Base-by-base conservation (phyloP, 1,140 invertebrate genomes). In the Nephila pilipes region DNA sequence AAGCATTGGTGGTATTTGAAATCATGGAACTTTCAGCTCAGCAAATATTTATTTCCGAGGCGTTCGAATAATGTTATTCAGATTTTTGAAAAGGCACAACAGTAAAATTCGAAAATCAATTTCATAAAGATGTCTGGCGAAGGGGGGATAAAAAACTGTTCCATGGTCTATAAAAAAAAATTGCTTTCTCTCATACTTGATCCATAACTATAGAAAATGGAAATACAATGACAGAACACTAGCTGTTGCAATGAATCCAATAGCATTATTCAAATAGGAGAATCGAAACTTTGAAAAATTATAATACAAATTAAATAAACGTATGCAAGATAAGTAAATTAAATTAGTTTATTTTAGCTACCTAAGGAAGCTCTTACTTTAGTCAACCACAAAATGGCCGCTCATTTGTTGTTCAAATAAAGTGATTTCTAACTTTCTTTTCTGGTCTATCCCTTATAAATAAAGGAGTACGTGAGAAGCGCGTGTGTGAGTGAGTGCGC, bases 21-120 rank as follows among this genome's bases (percentile, higher is more conserved):
- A 36, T 75, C 29, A 20, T 25, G 32, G 32, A 14, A 75, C 29
- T 36, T 36, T 75, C 32, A 75, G 29, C 69, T 75, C 69, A 36
- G 69, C 69, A 36, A 75, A 75, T 75, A 75, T 75, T 75, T 75
- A 75, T 75, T 75, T 75, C 69, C 29, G 29, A 8, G 65, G 5
- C 69, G 29, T 32, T 36, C 69, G 29, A 36, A 75, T 75, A 75
- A 75, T 75, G 12, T 46, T 75, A 75, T 32, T 75, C 69, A 32
- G 32, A 75, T 12, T 75, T 46, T 36, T 75, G 69, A 75, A 75
- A 75, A 75, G 69, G 69, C 69, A 32, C 29, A 32, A 36, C 69
- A 36, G 69, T 32, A 20, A 75, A 75, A 75, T 29, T 75, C 69
- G 69, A 32, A 75, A 75, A 75, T 75, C 69, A 75, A 75, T 75